Conservation (phyloP, 2,888 invertebrate genomes). For the Melanchra persicariae region DNA sequence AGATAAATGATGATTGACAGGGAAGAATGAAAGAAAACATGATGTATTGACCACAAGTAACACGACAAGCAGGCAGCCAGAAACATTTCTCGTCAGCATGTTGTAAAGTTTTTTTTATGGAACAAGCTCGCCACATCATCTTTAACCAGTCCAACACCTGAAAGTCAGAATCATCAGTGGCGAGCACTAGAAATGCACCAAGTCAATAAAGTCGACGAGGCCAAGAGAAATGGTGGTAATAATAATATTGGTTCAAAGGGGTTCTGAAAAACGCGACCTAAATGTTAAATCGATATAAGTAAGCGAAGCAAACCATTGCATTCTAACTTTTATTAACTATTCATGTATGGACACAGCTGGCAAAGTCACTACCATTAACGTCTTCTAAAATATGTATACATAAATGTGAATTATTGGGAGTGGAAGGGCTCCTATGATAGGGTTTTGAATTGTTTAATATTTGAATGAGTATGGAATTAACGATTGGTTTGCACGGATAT, state of each 20-base stretch:
- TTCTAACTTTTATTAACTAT: slow-evolving; percentile 66
- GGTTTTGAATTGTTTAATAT: slow-evolving; percentile 50
- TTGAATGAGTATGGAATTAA: slow-evolving; percentile 21
- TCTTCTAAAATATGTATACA: slow-evolving; percentile 52
- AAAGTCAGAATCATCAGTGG: too few relatives aligned
- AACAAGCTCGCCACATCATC: too few relatives aligned
- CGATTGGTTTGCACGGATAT: not conserved
- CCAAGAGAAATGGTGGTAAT: not conserved
- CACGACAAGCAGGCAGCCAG: too few relatives aligned
- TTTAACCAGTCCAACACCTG: too few relatives aligned
- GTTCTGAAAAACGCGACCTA: slow-evolving; percentile 9
- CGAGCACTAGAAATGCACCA: too few relatives aligned
- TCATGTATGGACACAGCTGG: slow-evolving; percentile 63
- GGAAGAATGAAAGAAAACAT: too few relatives aligned
- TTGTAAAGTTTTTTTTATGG: too few relatives aligned
- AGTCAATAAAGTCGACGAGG: too few relatives aligned
- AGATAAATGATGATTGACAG: too few relatives aligned
- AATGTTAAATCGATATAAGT: slow-evolving; percentile 30
- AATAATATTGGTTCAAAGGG: not conserved
- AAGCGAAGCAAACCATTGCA: slow-evolving; percentile 58
- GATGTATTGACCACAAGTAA: too few relatives aligned
- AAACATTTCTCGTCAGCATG: too few relatives aligned
- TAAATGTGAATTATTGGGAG: slow-evolving; percentile 50
- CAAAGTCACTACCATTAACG: slow-evolving; percentile 40
- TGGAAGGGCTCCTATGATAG: slow-evolving; percentile 15